Percentiles rank a stretch among this genome's conserved stretches.
These are phyloP conservation scores for Carposina sasakii DNA, from an alignment of 1,140 invertebrate species.

Conservation along the genomic window DNA sequence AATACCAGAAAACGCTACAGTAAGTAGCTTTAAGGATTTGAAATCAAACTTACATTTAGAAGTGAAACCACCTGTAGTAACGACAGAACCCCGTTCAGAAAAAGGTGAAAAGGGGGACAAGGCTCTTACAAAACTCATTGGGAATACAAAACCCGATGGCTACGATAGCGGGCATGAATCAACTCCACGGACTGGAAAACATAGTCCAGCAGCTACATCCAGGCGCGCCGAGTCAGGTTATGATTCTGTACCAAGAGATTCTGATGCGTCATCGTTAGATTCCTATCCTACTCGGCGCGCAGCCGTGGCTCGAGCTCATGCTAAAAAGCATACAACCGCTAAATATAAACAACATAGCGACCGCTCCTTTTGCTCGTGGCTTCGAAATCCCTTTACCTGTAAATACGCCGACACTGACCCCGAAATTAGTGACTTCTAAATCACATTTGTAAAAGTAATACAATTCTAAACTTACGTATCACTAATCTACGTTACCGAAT, in stretches of 20 bases:
- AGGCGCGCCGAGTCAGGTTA: conserved; percentile 89
- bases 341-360: conserved; percentile 75
- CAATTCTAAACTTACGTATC: conserved; percentile 53
- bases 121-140: conserved; percentile 53
- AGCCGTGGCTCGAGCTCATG: conserved; percentile 76
- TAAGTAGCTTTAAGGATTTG: conserved; percentile 75
- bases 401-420: conserved; percentile 80
- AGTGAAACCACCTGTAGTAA: conserved; percentile 67
- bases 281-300: conserved; percentile 82
- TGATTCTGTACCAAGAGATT: conserved; percentile 90
- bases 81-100: conserved; percentile 60
- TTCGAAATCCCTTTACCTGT: conserved; percentile 79
- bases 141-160: conserved; percentile 76
- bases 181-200: conserved; percentile 83
- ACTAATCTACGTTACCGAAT: conserved; percentile 70
- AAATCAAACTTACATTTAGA: conserved; percentile 74
- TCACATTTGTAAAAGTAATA: conserved; percentile 24
- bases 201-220: conserved; percentile 81
- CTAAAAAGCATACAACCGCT: conserved; percentile 64
- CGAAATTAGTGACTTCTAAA: conserved; percentile 76
- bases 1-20: conserved; percentile 79
- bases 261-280: conserved; percentile 87
- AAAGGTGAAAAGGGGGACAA: conserved; percentile 60
- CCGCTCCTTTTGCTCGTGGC: conserved; percentile 76
- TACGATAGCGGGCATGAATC: conserved; percentile 88